Evolutionary conservation across 1,140 invertebrate genomes (phyloP).

Genomic region (Agraylea sexmaculata): DNA sequence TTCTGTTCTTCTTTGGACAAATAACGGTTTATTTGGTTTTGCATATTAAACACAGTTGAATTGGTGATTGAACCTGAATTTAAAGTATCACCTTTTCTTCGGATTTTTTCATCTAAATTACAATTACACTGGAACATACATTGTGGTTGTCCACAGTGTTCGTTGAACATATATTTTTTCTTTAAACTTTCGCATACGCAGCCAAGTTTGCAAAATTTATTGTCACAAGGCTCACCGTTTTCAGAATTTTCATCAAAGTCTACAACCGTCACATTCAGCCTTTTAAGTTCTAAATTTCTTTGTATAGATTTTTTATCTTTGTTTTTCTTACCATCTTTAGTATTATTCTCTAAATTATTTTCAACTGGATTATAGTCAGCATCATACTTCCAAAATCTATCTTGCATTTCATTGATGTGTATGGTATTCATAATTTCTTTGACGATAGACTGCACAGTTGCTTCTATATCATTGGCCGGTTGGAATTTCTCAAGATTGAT

Average conservation of each 20-base stretch:
- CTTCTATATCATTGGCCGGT: slow-evolving; percentile 10
- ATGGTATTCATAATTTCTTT: slow-evolving; percentile 27
- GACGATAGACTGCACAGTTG: slow-evolving; percentile 22
- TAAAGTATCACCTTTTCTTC: slow-evolving; percentile 14
- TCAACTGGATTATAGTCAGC: slow-evolving; percentile 12
- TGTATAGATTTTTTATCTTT: slow-evolving; percentile 19
- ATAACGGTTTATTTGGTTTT: slow-evolving; percentile 30
- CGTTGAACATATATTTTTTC: slow-evolving; percentile 20
- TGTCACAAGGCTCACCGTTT: slow-evolving; percentile 23
- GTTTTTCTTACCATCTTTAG: slow-evolving; percentile 18
- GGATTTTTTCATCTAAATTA: slow-evolving; percentile 19
- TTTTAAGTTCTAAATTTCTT: slow-evolving; percentile 27
- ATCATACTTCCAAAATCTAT: slow-evolving; percentile 19
- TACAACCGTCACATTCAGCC: slow-evolving; percentile 32
- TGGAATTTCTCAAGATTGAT: slow-evolving; percentile 12
- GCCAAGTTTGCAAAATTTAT: slow-evolving; percentile 32
- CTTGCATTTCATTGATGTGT: slow-evolving; percentile 26
- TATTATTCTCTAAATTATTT: slow-evolving; percentile 12
- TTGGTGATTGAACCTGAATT: slow-evolving; percentile 19
- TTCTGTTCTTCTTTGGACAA: slow-evolving; percentile 32
- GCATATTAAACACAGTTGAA: slow-evolving; percentile 27
- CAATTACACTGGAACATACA: slow-evolving; percentile 39
- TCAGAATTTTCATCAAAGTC: slow-evolving; percentile 24
- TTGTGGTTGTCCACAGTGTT: slow-evolving; percentile 31
- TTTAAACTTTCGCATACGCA: slow-evolving; percentile 37